A percentile compares a stretch with the other conserved stretches of the same genome.
These are phyloP conservation scores for Alligator sinensis DNA, from an alignment of 2,113 vertebrate species.

Conservation along the genomic window DNA sequence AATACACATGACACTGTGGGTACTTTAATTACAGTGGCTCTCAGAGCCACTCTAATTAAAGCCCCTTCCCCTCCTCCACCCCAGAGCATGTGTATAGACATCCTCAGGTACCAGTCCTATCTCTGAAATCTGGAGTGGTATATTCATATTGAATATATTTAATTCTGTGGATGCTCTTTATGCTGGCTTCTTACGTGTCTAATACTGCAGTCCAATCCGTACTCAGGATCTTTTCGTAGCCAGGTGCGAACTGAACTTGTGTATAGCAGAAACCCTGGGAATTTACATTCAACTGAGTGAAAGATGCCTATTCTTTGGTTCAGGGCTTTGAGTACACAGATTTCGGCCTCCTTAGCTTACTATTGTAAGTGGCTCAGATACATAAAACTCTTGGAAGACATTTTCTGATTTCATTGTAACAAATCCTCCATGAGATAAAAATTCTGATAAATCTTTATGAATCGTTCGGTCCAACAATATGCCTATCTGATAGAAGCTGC, in stretches of 20 bases:
- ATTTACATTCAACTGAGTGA: not conserved
- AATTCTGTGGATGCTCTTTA: not conserved
- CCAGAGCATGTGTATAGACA: no score
- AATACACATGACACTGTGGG: no score
- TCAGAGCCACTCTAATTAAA: no score
- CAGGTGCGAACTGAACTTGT: not conserved
- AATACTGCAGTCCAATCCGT: not conserved
- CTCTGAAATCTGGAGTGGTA: not conserved
- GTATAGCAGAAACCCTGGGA: not conserved
- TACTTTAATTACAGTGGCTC: no score
- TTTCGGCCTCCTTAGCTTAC: no score
- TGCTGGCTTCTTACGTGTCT: not conserved
- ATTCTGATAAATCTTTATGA: not conserved
- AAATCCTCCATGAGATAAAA: not conserved
- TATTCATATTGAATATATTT: not conserved
- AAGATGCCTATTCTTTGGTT: not conserved
- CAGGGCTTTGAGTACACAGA: not conserved
- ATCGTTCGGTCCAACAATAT: not conserved
- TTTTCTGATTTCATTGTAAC: not conserved
- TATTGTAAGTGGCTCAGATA: not conserved
- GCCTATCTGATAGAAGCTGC: not conserved
- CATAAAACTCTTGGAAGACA: not conserved
- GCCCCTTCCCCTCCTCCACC: no score
- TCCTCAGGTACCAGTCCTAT: not conserved
- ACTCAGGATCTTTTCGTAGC: not conserved